Conservation (phyloP, 1,140 invertebrate genomes). For the Drosophila sturtevanti region DNA sequence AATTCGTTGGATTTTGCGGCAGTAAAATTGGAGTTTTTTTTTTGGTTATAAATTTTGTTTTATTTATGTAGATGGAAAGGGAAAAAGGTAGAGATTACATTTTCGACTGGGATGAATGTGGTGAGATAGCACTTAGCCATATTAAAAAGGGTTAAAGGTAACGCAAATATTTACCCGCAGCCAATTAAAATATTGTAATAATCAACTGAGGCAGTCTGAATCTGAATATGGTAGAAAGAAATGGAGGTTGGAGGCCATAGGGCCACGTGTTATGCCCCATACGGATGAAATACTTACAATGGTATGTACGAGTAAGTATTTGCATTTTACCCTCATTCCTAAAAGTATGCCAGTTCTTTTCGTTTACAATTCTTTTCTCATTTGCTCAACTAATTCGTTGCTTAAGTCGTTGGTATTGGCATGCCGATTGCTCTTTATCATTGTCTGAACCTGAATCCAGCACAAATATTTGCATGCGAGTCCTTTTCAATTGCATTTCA, state of each 20-base stretch:
- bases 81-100: neutral
- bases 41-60: neutral
- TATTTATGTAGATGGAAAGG: neutral
- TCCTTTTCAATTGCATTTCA: constrained; percentile 79
- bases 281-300: neutral
- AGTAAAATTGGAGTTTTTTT: too few relatives aligned
- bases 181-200: constrained; percentile 79
- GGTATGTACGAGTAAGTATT: constrained; percentile 47
- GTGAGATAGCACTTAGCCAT: constrained; percentile 59
- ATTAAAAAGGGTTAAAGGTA: constrained; percentile 81
- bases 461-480: constrained; percentile 74
- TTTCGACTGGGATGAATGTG: neutral
- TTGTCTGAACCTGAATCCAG: constrained; percentile 58
- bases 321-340: constrained; percentile 47
- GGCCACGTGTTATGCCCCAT: constrained; percentile 49
- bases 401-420: constrained; percentile 43
- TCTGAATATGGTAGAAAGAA: neutral
- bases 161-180: constrained; percentile 66
- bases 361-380: constrained; percentile 19
- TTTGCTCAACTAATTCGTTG: constrained; percentile 48
- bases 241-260: neutral
- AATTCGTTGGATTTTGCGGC: too few relatives aligned
- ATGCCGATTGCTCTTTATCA: constrained; percentile 15
- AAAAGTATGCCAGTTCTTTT: constrained; percentile 54
- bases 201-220: constrained; percentile 35